Percentiles rank a stretch among this genome's conserved stretches.
Conservation (phyloP, 2,888 invertebrate species). For the Exocentrus adspersus region DNA sequence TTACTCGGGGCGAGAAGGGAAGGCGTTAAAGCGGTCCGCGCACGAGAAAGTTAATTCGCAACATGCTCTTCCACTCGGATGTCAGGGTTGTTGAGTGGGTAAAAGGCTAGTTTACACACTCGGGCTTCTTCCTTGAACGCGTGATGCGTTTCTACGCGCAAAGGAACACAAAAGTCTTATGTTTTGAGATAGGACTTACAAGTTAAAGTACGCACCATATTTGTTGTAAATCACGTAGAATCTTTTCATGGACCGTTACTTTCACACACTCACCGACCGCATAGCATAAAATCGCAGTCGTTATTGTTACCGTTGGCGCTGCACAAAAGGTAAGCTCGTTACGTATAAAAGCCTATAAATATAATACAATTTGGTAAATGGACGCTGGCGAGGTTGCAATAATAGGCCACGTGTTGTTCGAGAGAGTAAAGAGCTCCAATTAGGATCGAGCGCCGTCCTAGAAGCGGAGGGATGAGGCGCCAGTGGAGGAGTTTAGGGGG, state of each 20-base stretch:
- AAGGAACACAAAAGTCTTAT: too few species aligned
- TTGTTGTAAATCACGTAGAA: too few species aligned
- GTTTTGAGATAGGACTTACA: too few species aligned
- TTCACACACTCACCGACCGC: constrained; percentile 1
- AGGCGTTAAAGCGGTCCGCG: neutral
- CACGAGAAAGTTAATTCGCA: neutral
- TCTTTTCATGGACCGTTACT: too few species aligned
- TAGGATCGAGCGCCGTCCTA: constrained; percentile 47
- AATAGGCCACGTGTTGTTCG: constrained; percentile 53
- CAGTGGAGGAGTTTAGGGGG: neutral
- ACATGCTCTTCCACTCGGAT: too few species aligned
- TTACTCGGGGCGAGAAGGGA: constrained; percentile 11
- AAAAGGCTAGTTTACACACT: too few species aligned
- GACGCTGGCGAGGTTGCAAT: constrained; percentile 53
- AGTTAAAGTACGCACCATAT: too few species aligned
- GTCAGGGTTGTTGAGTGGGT: too few species aligned
- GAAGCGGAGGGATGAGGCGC: neutral
- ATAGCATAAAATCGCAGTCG: constrained; percentile 52
- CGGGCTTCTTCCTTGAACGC: too few species aligned
- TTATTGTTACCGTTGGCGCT: constrained; percentile 50
- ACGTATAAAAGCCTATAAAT: constrained; percentile 47
- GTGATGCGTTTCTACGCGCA: too few species aligned
- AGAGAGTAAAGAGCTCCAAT: constrained; percentile 55
- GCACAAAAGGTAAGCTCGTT: constrained; percentile 43
- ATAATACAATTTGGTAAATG: constrained; percentile 52